A percentile compares a stretch with the other conserved stretches of the same genome.
Evolutionary conservation across 2,888 invertebrate species (phyloP).

Genomic region (Drosophila planitibia): DNA sequence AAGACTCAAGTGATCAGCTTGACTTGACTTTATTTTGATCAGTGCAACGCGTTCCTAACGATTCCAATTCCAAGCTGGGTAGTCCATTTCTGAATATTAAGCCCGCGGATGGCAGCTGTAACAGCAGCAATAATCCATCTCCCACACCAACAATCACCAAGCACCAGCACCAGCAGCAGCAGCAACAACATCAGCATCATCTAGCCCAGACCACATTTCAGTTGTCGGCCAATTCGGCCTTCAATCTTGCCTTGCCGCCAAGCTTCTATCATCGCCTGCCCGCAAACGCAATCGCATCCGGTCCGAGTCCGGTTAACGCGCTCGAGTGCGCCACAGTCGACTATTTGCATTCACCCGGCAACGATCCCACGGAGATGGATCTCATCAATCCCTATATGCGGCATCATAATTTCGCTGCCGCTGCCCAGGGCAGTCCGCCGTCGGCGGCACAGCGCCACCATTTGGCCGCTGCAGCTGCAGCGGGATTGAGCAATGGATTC

Average conservation of each 20-base stretch:
- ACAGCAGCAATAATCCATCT: constrained; percentile 65
- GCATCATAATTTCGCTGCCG: constrained; percentile 80
- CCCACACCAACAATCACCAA: constrained; percentile 43
- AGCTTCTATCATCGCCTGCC: constrained; percentile 67
- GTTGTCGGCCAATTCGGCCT: constrained; percentile 83
- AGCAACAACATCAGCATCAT: constrained; percentile 53
- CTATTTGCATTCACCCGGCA: constrained; percentile 47
- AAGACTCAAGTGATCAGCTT: neutral
- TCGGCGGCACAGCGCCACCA: constrained; percentile 79
- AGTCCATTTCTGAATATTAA: constrained; percentile 84
- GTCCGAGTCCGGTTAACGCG: constrained; percentile 42
- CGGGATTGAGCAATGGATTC: constrained; percentile 69
- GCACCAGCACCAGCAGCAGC: constrained; percentile 30
- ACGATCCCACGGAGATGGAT: constrained; percentile 77
- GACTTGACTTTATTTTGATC: neutral
- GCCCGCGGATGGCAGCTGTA: constrained; percentile 84
- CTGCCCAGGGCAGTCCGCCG: constrained; percentile 73
- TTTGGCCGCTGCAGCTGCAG: constrained; percentile 68
- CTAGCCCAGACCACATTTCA: constrained; percentile 74
- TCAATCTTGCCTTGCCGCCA: constrained; percentile 83
- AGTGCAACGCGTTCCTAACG: constrained; percentile 32
- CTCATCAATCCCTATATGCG: constrained; percentile 84
- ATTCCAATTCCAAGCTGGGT: constrained; percentile 83
- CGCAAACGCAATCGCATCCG: constrained; percentile 29
- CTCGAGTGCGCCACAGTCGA: constrained; percentile 40